Conservation (phyloP, 1,140 invertebrate species). For the Drosophila tani region DNA sequence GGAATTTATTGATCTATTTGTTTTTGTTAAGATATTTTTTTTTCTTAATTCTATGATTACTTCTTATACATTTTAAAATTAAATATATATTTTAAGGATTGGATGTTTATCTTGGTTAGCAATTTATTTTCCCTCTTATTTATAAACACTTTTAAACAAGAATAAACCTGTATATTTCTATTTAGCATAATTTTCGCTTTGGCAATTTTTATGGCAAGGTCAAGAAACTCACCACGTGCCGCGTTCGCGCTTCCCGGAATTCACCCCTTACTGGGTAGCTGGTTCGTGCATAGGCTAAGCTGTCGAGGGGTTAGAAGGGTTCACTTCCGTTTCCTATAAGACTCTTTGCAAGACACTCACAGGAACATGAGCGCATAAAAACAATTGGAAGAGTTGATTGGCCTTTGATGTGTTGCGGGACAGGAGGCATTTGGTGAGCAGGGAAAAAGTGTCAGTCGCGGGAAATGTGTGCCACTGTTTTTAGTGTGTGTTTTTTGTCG, state of each 20-base stretch:
- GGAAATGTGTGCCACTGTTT: slow-evolving; percentile 75
- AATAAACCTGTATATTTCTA: too few relatives aligned
- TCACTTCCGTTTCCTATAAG: slow-evolving; percentile 78
- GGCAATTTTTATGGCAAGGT: slow-evolving; percentile 47
- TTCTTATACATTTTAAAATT: too few relatives aligned
- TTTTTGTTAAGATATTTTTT: too few relatives aligned
- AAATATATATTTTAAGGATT: not conserved
- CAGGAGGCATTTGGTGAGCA: slow-evolving; percentile 26
- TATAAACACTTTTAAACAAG: too few relatives aligned
- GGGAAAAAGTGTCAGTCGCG: slow-evolving; percentile 75
- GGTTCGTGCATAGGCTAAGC: slow-evolving; percentile 63
- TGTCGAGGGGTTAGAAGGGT: slow-evolving; percentile 64
- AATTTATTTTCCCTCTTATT: too few relatives aligned
- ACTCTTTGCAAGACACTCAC: slow-evolving; percentile 22
- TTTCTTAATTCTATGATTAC: too few relatives aligned
- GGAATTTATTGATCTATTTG: not conserved
- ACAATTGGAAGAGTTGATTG: slow-evolving; percentile 72
- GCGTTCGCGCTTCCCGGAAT: not conserved
- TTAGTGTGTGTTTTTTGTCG: slow-evolving; percentile 35
- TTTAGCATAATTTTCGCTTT: too few relatives aligned
- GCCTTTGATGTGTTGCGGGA: slow-evolving; percentile 71
- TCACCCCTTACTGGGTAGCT: slow-evolving; percentile 13
- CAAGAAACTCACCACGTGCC: slow-evolving; percentile 52
- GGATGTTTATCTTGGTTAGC: rapidly evolving
- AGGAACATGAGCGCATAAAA: slow-evolving; percentile 12